These are phyloP conservation scores for Neodiprion pinetum DNA, from an alignment of 1,140 invertebrate genomes.

Conservation along the genomic window DNA sequence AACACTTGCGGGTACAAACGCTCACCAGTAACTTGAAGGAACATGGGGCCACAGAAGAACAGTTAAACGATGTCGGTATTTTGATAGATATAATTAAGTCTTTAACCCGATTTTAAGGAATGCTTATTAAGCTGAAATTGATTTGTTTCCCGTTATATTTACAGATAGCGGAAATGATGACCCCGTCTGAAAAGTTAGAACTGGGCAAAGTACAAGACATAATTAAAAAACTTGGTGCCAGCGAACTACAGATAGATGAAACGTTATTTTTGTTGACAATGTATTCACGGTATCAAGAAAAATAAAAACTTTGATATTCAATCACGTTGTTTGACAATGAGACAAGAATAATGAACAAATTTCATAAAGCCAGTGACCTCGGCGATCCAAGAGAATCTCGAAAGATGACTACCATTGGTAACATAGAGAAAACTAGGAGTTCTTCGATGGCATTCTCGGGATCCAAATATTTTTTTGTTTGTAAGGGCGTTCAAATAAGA, in stretches of 20 bases:
- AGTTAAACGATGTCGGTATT: constrained; percentile 75
- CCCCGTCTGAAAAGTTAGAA: constrained; percentile 76
- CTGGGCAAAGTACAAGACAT: constrained; percentile 71
- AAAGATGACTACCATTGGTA: no score
- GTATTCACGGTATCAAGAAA: constrained; percentile 58
- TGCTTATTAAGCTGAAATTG: not conserved
- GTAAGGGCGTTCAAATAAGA: no score
- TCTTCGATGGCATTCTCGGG: no score
- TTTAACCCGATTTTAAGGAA: not conserved
- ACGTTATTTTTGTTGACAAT: constrained; percentile 77
- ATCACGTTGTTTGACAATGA: no score
- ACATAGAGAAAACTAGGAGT: no score
- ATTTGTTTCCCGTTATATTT: constrained; percentile 33
- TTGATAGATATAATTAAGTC: constrained; percentile 11
- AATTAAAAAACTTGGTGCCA: constrained; percentile 71
- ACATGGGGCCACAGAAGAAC: constrained; percentile 75
- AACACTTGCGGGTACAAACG: constrained; percentile 82
- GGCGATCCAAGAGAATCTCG: no score
- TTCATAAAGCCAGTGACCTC: no score
- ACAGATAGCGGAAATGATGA: constrained; percentile 78
- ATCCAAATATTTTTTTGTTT: no score
- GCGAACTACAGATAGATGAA: constrained; percentile 75
- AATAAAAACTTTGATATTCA: not conserved
- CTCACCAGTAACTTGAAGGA: constrained; percentile 78
- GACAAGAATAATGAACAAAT: no score